phyloP scores from a whole-genome alignment of 1,140 invertebrate species.

The Micrasema minimum region DNA sequence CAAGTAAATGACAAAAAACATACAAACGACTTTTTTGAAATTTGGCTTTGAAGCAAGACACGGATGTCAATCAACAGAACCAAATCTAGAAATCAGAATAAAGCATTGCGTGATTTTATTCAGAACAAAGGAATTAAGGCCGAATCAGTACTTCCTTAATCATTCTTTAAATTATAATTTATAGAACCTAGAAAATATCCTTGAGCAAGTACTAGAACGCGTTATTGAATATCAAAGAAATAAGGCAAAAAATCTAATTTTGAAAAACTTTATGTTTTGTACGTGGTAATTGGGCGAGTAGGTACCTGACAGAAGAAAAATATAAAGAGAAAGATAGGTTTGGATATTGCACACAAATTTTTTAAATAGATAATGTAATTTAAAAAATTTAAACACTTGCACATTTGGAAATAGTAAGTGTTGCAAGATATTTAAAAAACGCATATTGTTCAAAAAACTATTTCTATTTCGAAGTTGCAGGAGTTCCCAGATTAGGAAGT shows the following conservation, averaged over 20 bases:
- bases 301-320: not conserved
- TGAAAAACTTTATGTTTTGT: not conserved
- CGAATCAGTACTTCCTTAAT: not conserved
- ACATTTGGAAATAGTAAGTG: no score
- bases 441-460: no score
- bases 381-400: no score
- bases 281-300: not conserved
- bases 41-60: conserved; percentile 1
- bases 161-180: not conserved
- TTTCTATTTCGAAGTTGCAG: no score
- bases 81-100: not conserved
- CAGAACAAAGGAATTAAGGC: conserved; percentile 9
- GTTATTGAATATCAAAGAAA: not conserved
- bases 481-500: no score
- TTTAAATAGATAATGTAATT: no score
- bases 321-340: not conserved
- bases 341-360: no score
- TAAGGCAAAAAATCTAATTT: not conserved
- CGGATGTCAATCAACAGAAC: conserved; percentile 14
- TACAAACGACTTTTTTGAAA: not conserved
- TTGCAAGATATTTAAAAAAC: no score
- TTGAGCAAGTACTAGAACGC: not conserved
- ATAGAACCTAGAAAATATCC: not conserved
- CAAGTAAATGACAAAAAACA: not conserved
- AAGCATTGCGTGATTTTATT: not conserved